Evolutionary conservation across 2,888 invertebrate species (phyloP).

Genomic region (Patella ulyssiponensis): DNA sequence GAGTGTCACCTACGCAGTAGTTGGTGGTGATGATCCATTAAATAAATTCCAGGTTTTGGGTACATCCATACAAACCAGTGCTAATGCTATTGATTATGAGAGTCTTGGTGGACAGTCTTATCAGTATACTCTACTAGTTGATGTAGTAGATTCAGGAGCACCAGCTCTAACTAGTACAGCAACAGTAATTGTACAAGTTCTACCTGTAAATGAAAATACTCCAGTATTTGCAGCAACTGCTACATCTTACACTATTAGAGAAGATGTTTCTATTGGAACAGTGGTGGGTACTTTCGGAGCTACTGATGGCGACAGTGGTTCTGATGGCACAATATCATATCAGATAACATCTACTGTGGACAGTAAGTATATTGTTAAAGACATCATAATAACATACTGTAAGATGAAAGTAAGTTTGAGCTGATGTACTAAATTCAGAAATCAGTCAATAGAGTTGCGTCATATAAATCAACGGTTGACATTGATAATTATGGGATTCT

Average conservation of each 20-base stretch:
- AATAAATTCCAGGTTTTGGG: slow-evolving; percentile 40
- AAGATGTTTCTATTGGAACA: slow-evolving; percentile 35
- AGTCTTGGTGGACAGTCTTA: slow-evolving; percentile 16
- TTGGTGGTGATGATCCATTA: slow-evolving; percentile 24
- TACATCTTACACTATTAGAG: slow-evolving; percentile 36
- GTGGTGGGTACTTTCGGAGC: slow-evolving; percentile 37
- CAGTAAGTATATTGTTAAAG: background rate
- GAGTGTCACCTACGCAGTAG: background rate
- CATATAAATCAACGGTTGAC: too few relatives aligned
- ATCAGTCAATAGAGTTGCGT: too few relatives aligned
- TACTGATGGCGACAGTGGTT: slow-evolving; percentile 45
- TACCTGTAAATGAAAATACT: slow-evolving; percentile 47
- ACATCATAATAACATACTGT: too few relatives aligned
- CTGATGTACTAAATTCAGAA: too few relatives aligned
- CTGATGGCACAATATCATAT: slow-evolving; percentile 54
- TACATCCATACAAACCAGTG: slow-evolving; percentile 37
- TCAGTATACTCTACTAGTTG: slow-evolving; percentile 45
- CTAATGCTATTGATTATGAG: slow-evolving; percentile 51
- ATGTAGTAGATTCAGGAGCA: slow-evolving; percentile 45
- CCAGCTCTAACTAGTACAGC: slow-evolving; percentile 38
- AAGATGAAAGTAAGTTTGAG: too few relatives aligned
- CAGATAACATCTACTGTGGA: slow-evolving; percentile 32
- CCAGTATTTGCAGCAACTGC: slow-evolving; percentile 39
- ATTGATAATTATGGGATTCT: too few relatives aligned
- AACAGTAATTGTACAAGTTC: slow-evolving; percentile 41